phyloP scores from a whole-genome alignment of 1,140 invertebrate genomes.

The Hylaeus anthracinus region DNA sequence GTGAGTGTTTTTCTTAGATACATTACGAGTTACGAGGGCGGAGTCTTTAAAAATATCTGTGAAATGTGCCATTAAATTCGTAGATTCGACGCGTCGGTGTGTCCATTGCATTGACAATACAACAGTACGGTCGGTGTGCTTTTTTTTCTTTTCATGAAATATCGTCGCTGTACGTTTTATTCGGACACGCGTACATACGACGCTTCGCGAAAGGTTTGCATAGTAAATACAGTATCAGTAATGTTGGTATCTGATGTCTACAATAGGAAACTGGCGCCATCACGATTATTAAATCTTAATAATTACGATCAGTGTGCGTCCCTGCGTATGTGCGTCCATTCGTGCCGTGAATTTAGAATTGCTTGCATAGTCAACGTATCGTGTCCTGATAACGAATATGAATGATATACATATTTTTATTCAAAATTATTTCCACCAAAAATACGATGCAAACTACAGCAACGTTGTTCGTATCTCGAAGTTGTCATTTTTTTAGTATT shows the following conservation, averaged over 20 bases:
- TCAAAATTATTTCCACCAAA: not conserved
- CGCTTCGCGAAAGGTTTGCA: constrained; percentile 29
- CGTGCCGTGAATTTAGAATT: not conserved
- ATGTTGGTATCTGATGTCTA: constrained; percentile 40
- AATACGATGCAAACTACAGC: not conserved
- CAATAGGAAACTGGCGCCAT: constrained; percentile 35
- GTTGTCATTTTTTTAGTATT: not conserved
- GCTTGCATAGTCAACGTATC: not conserved
- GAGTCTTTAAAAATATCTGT: constrained; percentile 63
- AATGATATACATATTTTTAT: not conserved
- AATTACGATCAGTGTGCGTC: not conserved
- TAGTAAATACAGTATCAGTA: constrained; percentile 37
- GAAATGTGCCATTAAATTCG: constrained; percentile 27
- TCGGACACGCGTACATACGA: constrained; percentile 27
- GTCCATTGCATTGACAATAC: not conserved
- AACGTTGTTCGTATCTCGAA: not conserved
- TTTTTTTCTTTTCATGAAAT: not conserved
- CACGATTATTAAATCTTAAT: constrained; percentile 37
- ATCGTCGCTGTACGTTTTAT: constrained; percentile 24
- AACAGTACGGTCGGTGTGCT: not conserved
- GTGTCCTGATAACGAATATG: not conserved
- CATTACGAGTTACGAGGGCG: constrained; percentile 63
- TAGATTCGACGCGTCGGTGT: not conserved
- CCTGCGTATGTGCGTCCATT: not conserved
- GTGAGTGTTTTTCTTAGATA: constrained; percentile 82